Conservation (phyloP, 2,797 vertebrate species). For the Coendou prehensilis region DNA sequence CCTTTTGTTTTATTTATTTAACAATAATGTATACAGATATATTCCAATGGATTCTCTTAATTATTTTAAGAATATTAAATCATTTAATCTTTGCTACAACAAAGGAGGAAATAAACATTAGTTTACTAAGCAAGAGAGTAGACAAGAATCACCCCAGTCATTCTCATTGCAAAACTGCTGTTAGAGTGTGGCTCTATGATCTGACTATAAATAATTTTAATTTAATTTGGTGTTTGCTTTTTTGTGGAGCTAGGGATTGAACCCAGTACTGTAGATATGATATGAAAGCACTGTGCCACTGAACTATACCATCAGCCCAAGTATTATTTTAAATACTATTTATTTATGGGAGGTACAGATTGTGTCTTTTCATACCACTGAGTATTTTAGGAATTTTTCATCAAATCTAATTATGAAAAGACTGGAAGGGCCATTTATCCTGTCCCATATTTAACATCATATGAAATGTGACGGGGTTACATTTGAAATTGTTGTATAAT, state of each 20-base stretch:
- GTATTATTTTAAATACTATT: background rate
- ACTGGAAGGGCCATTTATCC: background rate
- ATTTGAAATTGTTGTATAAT: background rate
- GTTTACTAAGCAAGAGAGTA: background rate
- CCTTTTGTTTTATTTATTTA: background rate
- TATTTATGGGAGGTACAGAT: background rate
- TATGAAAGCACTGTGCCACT: background rate
- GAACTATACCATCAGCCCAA: background rate
- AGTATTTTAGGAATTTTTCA: background rate
- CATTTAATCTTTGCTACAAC: background rate
- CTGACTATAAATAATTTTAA: background rate
- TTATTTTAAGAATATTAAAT: background rate
- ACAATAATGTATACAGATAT: background rate
- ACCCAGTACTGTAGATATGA: background rate
- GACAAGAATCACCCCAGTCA: background rate
- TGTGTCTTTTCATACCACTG: background rate
- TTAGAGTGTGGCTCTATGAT: background rate
- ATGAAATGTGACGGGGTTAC: background rate
- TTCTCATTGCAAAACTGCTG: background rate
- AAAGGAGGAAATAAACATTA: background rate
- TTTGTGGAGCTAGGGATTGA: background rate
- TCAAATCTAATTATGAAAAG: background rate
- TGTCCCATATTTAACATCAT: background rate
- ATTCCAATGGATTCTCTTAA: background rate
- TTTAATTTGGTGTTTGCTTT: background rate